Percentiles rank a stretch among this genome's conserved stretches.
Evolutionary conservation across 2,113 vertebrate genomes (phyloP).

Genomic region (Myanophis thanlyinensis): DNA sequence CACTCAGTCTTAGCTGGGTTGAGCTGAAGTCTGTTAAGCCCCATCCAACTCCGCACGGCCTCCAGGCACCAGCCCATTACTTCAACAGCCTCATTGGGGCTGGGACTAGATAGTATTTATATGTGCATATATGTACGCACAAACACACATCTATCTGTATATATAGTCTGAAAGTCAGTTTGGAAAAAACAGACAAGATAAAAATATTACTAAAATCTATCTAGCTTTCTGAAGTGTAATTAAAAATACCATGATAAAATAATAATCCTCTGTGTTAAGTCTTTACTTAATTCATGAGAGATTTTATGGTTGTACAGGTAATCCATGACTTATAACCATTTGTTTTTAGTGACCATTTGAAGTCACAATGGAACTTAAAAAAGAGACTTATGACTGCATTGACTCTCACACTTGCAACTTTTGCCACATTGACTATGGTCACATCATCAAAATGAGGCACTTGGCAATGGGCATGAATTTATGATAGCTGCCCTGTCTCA

Average conservation of each 20-base stretch:
- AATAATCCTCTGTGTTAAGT: no score
- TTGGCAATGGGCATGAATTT: background rate
- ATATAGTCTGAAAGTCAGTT: background rate
- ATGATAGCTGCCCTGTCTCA: background rate
- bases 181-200: background rate
- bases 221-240: background rate
- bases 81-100: no score
- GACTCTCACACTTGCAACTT: no score
- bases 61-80: no score
- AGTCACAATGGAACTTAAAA: background rate
- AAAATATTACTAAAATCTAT: background rate
- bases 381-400: background rate
- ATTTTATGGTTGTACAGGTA: background rate
- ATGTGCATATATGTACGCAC: background rate
- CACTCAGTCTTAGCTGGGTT: no score
- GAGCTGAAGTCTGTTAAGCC: no score
- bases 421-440: background rate
- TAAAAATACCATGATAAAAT: background rate
- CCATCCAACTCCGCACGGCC: no score
- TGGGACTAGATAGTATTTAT: background rate
- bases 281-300: background rate
- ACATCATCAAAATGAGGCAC: background rate
- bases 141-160: background rate
- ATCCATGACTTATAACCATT: background rate
- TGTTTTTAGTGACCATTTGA: background rate